Base-by-base conservation (phyloP, 2,113 vertebrate species). In the Upupa epops region DNA sequence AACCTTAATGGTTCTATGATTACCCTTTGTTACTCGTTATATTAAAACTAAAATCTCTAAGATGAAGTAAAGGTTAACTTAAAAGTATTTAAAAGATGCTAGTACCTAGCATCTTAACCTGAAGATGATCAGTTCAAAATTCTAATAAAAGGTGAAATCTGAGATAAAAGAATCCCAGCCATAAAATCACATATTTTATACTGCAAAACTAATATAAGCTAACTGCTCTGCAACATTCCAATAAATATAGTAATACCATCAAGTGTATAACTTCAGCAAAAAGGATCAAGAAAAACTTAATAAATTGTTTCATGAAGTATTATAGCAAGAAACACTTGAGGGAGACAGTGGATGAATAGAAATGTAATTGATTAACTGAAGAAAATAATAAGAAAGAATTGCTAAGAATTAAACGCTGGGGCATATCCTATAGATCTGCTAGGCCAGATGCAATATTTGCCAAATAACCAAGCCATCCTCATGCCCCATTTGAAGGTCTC, bases 151-250 rank as follows among this genome's bases (percentile, higher is more conserved):
- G 24, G 88, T 71, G 29, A 92, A 93, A 88, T 74, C 86, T 68
- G 63, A 95, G 81, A 75, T 89, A 79, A 86, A 94, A 96, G 92
- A 96, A 92, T 90, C 70, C 49, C 52, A 93, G 93, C 84, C 86
- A 75, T 90, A 92, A 94, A 93, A 82, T 94, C 52, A 88, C 56
- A 37, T 65, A 63, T 66, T 93, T 94, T 68, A 83, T 34, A 32
- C 42, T 75, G 90, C 77, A 81, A 95, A 90, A 86, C 9, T 69
- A 90, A 68, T 95, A 95, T 92, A 91, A 95, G 40, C 84, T 88
- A 93, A 94, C 84, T 85, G 89, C 78, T 93, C 68, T 76, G 84
- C 75, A 87, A 89, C 55, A 75, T 78, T 92, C 51, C 78, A 87
- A 86, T 93, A 89, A 95, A 84, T 89, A 92, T 25, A 94, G 73